Evolutionary conservation across 2,113 vertebrate genomes (phyloP).

Genomic region (Xenotilapia caudafasciata): DNA sequence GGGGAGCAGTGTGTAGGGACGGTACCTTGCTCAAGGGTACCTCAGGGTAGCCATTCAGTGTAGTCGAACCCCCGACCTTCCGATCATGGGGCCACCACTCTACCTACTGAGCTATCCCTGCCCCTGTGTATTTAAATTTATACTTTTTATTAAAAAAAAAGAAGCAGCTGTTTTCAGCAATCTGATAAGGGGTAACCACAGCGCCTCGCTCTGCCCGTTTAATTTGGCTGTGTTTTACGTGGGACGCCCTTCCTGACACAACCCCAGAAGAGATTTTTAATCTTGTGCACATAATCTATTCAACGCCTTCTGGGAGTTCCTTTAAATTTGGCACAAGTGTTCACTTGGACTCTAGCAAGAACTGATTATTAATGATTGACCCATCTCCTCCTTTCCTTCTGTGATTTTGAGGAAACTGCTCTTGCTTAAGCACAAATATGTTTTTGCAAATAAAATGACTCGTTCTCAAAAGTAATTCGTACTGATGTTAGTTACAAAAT

Average conservation of each 20-base stretch:
- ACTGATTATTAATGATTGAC: background rate
- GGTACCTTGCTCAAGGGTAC: no score
- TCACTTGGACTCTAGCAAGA: background rate
- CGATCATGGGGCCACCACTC: no score
- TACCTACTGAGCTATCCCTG: no score
- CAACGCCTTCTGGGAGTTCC: background rate
- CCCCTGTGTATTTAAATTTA: background rate
- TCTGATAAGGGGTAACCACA: background rate
- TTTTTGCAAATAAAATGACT: background rate
- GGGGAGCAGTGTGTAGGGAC: no score
- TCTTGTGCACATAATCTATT: background rate
- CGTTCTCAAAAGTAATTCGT: accelerated
- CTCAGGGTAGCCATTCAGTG: no score
- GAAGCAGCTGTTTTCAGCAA: background rate
- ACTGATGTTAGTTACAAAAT: background rate
- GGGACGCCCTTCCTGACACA: background rate
- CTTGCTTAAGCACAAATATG: background rate
- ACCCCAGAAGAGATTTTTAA: background rate
- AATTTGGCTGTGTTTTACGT: background rate
- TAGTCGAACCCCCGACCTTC: no score
- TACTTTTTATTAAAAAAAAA: accelerated
- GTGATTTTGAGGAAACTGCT: background rate
- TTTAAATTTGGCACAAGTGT: background rate
- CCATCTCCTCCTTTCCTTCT: background rate
- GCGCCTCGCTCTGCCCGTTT: background rate